Evolutionary conservation across 2,113 vertebrate genomes (phyloP), one percentile per base, ranked within the genome.

Genomic region (Oryzias curvinotus): DNA sequence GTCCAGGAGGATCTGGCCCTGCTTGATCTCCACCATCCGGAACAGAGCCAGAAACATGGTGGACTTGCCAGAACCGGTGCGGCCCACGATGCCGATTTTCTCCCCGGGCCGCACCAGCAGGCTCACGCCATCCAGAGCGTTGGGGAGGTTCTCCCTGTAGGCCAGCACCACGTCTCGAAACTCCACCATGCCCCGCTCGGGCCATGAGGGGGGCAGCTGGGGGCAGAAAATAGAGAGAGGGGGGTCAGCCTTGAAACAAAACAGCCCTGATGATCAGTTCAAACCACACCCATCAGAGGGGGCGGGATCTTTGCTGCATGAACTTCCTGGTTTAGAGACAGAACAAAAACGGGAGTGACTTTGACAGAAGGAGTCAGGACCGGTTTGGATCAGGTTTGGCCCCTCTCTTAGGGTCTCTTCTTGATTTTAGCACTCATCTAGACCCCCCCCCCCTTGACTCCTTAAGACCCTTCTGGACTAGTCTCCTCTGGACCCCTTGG

Each of bases 1-100:
- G 1, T 98, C 96, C 68, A 99, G 83, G 42, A 97, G 86, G 48
- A 99, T 95, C 43, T 52, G 85, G 12, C 97, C 97, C 5, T 84
- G 86, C 44, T 85, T 94, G 71, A 96, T 90, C 75, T 99, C 96
- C 90, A 96, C 81, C 94, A 98, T 95, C 19, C 92, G 94, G 80
- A 99, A 99, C 28, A 98, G 92, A 4, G 94, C 94, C 78, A 94
- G 84, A 80, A 99, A 95, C 85, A 98, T 85, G 5, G 93, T 94
- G 23, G 97, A 98, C 88, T 99, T 99, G 56, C 97, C 97, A 0
- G 97, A 99, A 48, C 97, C 97, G 0, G 97, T 99, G 23, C 96
- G 93, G 43, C 97, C 97, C 80, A 98, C 94, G 3, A 99, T 92
- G 43, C 97, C 97, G 55, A 99, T 81, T 78, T 95, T 98, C 86